These are phyloP conservation scores for Epicauta chinensis DNA, from an alignment of 1,140 invertebrate species.

Conservation along the genomic window DNA sequence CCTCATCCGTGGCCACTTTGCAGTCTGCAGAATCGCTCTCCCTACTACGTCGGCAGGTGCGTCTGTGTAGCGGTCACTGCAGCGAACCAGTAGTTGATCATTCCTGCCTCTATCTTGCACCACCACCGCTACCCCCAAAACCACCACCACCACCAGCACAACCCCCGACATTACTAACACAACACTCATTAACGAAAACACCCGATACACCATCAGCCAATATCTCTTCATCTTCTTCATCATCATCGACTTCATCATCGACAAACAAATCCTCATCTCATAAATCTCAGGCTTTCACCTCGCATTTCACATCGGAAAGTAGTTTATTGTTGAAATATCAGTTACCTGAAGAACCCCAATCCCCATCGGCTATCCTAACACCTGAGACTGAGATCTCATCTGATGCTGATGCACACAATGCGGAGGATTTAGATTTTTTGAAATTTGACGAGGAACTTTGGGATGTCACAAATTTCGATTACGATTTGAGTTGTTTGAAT, in stretches of 20 bases:
- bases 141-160: constrained; percentile 12
- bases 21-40: constrained; percentile 54
- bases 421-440: constrained; percentile 33
- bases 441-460: constrained; percentile 37
- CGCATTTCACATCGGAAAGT: constrained; percentile 51
- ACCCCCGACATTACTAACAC: not conserved
- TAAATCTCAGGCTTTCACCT: constrained; percentile 47
- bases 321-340: constrained; percentile 41
- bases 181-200: constrained; percentile 21
- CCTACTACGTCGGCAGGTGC: constrained; percentile 47
- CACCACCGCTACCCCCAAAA: not conserved
- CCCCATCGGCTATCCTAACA: constrained; percentile 51
- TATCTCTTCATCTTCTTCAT: constrained; percentile 15
- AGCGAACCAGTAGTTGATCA: constrained; percentile 32
- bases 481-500: constrained; percentile 36
- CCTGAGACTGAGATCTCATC: constrained; percentile 43
- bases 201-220: constrained; percentile 40
- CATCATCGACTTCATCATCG: too few species aligned
- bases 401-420: constrained; percentile 28
- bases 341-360: constrained; percentile 41
- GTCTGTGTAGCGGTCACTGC: constrained; percentile 38
- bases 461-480: constrained; percentile 39
- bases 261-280: constrained; percentile 18
- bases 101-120: constrained; percentile 21
- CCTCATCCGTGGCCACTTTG: constrained; percentile 54